Evolutionary conservation across 1,140 invertebrate genomes (phyloP).

Genomic region (Leucophenga varia): DNA sequence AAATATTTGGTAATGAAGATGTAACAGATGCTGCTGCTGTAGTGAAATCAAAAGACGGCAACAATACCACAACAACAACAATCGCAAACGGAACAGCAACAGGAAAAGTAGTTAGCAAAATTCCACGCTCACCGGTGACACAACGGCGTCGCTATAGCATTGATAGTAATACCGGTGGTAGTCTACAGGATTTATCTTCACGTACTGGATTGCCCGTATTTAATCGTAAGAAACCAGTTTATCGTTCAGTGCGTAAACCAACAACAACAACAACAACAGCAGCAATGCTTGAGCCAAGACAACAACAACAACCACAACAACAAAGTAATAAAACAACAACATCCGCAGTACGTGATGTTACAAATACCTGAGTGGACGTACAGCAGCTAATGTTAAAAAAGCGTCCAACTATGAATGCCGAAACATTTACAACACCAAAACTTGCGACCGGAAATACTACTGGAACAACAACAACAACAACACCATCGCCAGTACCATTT

Average conservation of each 20-base stretch:
- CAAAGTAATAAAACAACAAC: conserved; percentile 53
- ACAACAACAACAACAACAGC: conserved; percentile 7
- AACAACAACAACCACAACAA: not conserved
- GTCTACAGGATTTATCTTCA: conserved; percentile 39
- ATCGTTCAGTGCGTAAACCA: conserved; percentile 51
- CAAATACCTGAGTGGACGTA: conserved; percentile 71
- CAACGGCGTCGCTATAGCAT: conserved; percentile 41
- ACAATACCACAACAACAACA: no score
- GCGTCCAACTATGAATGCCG: conserved; percentile 64
- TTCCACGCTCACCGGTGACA: conserved; percentile 41
- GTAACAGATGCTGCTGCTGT: conserved; percentile 25
- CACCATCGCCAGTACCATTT: conserved; percentile 53
- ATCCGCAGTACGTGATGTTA: conserved; percentile 56
- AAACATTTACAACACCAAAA: conserved; percentile 67
- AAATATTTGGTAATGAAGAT: conserved; percentile 60
- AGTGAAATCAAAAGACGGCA: conserved; percentile 26
- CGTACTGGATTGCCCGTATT: conserved; percentile 28
- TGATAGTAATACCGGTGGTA: conserved; percentile 43
- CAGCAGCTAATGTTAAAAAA: conserved; percentile 51
- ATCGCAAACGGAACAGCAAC: not conserved
- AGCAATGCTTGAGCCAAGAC: conserved; percentile 1
- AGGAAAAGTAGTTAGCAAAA: conserved; percentile 27
- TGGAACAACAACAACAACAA: conserved; percentile 11
- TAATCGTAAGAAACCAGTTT: conserved; percentile 41
- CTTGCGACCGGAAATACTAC: not conserved